These are phyloP conservation scores for Pipistrellus kuhlii DNA, from an alignment of 2,797 vertebrate species.

Conservation along the genomic window DNA sequence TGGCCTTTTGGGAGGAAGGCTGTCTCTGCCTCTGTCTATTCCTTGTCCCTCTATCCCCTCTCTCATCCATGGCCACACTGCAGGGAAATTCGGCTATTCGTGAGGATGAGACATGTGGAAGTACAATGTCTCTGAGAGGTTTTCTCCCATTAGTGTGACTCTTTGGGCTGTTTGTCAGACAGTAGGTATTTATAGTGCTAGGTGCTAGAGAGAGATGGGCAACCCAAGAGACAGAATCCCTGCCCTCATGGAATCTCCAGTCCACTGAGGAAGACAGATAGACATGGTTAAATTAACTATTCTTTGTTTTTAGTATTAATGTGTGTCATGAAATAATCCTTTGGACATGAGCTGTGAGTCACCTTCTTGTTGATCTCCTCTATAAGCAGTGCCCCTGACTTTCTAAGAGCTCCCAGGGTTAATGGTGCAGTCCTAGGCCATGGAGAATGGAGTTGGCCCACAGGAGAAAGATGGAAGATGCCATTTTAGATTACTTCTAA, in stretches of 20 bases:
- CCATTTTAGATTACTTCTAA: neutral
- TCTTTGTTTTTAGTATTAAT: slow-evolving; percentile 32
- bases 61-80: neutral
- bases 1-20: neutral
- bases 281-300: neutral
- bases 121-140: neutral
- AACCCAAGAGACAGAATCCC: neutral
- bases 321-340: neutral
- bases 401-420: neutral
- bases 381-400: neutral
- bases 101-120: neutral
- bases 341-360: neutral
- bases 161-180: neutral
- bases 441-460: neutral
- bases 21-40: neutral
- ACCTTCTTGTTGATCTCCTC: neutral
- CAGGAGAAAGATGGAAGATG: neutral
- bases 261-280: neutral
- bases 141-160: neutral
- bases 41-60: neutral
- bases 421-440: neutral
- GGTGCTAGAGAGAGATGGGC: neutral
- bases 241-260: neutral
- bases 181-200: neutral
- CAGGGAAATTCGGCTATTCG: neutral